Evolutionary conservation across 2,797 vertebrate genomes (phyloP).

Genomic region (Rhincodon typus): DNA sequence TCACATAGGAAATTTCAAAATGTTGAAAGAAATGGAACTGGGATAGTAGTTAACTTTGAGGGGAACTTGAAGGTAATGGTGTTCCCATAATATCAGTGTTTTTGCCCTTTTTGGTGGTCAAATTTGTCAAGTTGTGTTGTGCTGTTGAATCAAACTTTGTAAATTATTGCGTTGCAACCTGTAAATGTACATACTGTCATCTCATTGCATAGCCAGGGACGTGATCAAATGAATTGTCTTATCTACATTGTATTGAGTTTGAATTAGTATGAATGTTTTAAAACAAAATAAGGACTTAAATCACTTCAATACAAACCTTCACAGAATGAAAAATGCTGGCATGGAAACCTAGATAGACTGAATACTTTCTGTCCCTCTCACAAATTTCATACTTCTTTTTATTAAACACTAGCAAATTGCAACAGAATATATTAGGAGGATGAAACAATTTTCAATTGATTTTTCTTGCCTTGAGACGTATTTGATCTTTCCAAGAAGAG

Average conservation of each 20-base stretch:
- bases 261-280: neutral
- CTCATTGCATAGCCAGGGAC: neutral
- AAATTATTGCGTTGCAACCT: neutral
- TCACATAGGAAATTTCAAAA: neutral
- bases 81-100: neutral
- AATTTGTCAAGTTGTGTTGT: neutral
- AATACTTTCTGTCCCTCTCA: neutral
- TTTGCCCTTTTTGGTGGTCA: neutral
- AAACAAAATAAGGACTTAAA: neutral
- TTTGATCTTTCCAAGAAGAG: neutral
- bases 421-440: neutral
- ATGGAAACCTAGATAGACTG: neutral
- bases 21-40: neutral
- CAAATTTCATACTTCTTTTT: neutral
- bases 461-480: neutral
- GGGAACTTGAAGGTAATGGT: neutral
- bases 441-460: neutral
- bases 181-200: neutral
- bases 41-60: neutral
- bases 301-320: neutral
- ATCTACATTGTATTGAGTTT: neutral
- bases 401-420: neutral
- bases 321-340: neutral
- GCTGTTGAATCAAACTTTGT: neutral
- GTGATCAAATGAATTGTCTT: neutral